These are phyloP conservation scores for Melanotaenia parkinsoni DNA, from an alignment of 2,797 vertebrate genomes.

Conservation along the genomic window DNA sequence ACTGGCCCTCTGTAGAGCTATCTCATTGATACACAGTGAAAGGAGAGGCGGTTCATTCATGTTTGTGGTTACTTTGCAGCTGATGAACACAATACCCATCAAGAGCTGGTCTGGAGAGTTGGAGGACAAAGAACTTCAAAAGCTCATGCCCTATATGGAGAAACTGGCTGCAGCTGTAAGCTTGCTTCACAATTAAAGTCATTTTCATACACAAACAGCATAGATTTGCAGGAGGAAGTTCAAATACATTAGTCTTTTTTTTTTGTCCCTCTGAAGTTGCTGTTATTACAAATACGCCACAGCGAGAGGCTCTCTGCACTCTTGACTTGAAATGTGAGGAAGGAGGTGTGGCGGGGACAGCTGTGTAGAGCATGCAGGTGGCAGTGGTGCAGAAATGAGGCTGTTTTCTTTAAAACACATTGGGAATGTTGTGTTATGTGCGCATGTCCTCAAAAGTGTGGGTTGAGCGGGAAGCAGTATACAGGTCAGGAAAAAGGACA, in stretches of 20 bases:
- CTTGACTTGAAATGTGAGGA: neutral
- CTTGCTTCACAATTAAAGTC: constrained; percentile 20
- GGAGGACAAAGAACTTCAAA: constrained; percentile 82
- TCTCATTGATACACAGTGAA: too few species aligned
- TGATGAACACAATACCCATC: constrained; percentile 84
- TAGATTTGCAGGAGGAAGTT: neutral
- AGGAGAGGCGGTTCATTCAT: neutral
- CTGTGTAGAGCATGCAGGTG: too few species aligned
- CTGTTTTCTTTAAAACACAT: too few species aligned
- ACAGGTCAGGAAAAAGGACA: too few species aligned
- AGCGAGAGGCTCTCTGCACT: neutral
- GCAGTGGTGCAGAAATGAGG: too few species aligned
- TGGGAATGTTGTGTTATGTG: too few species aligned
- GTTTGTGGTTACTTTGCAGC: constrained; percentile 63
- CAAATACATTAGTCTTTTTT: neutral
- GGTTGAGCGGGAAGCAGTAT: too few species aligned
- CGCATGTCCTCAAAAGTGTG: too few species aligned
- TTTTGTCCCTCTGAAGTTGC: neutral
- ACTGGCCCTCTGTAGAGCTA: too few species aligned
- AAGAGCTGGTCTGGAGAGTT: constrained; percentile 81
- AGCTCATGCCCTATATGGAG: constrained; percentile 80
- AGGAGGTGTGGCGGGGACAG: neutral
- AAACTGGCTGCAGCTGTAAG: constrained; percentile 80
- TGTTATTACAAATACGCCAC: neutral
- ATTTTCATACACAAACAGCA: neutral